phyloP scores from a whole-genome alignment of 2,113 vertebrate genomes.

The Pagrus major region DNA sequence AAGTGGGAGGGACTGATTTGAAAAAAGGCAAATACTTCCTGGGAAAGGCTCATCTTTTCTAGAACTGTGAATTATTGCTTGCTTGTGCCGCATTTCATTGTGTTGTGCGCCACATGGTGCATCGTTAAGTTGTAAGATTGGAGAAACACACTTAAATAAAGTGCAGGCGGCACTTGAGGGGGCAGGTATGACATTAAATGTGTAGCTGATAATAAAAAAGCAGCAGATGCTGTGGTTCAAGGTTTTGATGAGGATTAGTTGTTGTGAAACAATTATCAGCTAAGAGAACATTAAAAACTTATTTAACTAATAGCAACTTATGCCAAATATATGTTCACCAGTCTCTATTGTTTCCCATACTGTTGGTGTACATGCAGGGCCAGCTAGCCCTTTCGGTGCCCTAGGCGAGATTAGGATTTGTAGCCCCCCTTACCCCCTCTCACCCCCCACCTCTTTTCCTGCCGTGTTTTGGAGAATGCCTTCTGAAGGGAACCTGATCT shows the following conservation, averaged over 20 bases:
- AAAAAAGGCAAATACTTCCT: background rate
- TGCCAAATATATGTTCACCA: background rate
- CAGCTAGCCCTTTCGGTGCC: too few relatives aligned
- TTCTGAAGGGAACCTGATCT: too few relatives aligned
- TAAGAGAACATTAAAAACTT: background rate
- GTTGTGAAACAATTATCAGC: conserved; percentile 1
- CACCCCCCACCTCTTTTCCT: too few relatives aligned
- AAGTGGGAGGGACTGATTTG: conserved; percentile 13
- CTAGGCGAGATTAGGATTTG: too few relatives aligned
- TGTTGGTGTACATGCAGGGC: too few relatives aligned
- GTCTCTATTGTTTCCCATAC: background rate
- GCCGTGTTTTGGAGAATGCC: too few relatives aligned
- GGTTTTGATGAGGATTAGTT: background rate
- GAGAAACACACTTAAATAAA: background rate
- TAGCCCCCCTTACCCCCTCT: too few relatives aligned
- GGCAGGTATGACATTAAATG: background rate
- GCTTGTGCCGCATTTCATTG: background rate
- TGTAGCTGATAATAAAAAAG: background rate
- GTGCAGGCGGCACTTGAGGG: background rate
- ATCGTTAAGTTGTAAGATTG: background rate
- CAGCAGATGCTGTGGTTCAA: background rate
- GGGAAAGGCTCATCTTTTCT: background rate
- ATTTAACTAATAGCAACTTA: background rate
- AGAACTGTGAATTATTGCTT: background rate
- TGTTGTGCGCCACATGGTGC: background rate